Percentiles rank a stretch among this genome's conserved stretches.
Conservation (phyloP, 2,113 vertebrate genomes). For the Scopus umbretta region DNA sequence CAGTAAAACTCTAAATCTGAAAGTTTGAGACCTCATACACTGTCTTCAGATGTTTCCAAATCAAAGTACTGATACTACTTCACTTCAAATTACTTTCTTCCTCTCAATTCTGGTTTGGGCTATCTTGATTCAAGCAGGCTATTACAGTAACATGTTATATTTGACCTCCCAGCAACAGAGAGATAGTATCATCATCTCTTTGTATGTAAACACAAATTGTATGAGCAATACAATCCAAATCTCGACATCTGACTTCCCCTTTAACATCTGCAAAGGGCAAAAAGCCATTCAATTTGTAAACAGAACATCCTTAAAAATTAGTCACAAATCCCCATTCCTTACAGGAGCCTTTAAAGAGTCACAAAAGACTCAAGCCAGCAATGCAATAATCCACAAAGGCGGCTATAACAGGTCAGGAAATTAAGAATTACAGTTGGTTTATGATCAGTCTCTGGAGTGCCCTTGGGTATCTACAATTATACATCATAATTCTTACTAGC, state of each 20-base stretch:
- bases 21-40: neutral
- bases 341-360: neutral
- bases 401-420: neutral
- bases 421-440: constrained; percentile 2
- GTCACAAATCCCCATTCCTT: neutral
- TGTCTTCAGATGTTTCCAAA: neutral
- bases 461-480: neutral
- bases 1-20: neutral
- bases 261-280: neutral
- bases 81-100: neutral
- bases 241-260: neutral
- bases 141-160: neutral
- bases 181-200: neutral
- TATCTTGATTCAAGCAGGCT: neutral
- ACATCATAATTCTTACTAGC: neutral
- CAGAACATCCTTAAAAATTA: neutral
- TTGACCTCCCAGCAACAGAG: neutral
- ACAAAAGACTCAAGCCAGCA: neutral
- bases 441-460: neutral
- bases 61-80: neutral
- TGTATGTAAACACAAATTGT: neutral
- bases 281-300: neutral
- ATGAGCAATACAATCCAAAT: neutral
- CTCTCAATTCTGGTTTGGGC: neutral
- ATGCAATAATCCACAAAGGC: neutral